Percentiles rank a stretch among this genome's conserved stretches.
phyloP scores from a whole-genome alignment of 2,113 vertebrate species.

The Riparia riparia region DNA sequence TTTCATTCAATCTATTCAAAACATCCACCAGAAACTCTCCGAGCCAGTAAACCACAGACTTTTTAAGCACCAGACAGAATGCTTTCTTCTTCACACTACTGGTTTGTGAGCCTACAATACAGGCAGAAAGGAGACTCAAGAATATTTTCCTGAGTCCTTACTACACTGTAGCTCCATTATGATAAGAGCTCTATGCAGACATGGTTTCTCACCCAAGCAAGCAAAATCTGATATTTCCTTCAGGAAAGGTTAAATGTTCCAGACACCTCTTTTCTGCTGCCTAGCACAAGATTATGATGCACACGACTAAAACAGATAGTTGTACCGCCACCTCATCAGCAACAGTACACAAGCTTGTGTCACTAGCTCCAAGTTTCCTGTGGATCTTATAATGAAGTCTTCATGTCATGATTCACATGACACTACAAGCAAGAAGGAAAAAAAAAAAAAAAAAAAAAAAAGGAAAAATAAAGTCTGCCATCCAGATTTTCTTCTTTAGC shows the following conservation, averaged over 20 bases:
- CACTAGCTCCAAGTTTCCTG: not conserved
- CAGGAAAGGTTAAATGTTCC: not conserved
- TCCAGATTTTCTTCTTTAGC: not conserved
- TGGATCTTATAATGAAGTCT: not conserved
- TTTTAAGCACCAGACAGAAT: not conserved
- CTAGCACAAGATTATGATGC: not conserved
- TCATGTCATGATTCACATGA: not conserved
- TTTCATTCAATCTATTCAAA: not conserved
- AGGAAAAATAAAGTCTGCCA: not conserved
- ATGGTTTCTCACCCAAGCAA: not conserved
- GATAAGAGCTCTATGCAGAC: not conserved
- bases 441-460: not conserved
- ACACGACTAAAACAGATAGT: not conserved
- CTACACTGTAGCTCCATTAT: fast-evolving
- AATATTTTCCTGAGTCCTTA: not conserved
- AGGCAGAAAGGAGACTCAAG: not conserved
- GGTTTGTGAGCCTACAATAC: not conserved
- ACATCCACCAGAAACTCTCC: not conserved
- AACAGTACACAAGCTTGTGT: not conserved
- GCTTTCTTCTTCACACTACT: not conserved
- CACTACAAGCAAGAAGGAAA: not conserved
- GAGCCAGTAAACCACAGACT: not conserved
- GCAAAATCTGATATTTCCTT: not conserved
- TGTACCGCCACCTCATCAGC: not conserved
- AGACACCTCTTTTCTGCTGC: not conserved